These are phyloP conservation scores for Siniperca knerii DNA, from an alignment of 2,113 vertebrate genomes.

Conservation along the genomic window DNA sequence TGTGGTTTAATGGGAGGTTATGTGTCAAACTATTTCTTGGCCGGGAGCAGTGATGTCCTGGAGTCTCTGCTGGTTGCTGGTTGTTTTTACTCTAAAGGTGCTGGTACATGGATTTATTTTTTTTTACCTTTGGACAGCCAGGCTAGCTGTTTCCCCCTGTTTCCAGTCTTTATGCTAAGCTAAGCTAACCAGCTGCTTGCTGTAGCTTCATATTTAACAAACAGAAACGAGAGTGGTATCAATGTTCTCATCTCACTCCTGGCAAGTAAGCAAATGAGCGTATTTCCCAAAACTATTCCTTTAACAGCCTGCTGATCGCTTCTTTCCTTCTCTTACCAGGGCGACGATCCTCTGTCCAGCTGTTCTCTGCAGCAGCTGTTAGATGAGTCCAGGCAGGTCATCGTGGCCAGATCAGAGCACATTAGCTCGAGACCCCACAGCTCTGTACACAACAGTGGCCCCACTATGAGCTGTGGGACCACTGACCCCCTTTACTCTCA, in stretches of 20 bases:
- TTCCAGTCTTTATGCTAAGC: neutral
- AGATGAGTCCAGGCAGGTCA: constrained; percentile 61
- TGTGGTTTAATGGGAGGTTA: no score
- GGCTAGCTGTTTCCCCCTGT: no score
- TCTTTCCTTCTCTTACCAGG: constrained; percentile 30
- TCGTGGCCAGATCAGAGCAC: constrained; percentile 50
- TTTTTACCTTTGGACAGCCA: no score
- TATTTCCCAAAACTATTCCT: neutral
- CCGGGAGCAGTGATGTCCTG: no score
- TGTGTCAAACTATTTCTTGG: no score
- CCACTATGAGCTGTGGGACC: neutral
- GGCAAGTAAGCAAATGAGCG: neutral
- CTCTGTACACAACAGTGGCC: neutral
- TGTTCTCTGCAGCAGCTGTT: constrained; percentile 68
- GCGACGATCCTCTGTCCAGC: constrained; percentile 33
- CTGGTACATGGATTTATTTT: no score
- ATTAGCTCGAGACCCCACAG: neutral
- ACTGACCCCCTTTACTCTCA: neutral
- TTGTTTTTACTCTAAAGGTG: neutral
- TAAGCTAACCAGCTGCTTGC: neutral
- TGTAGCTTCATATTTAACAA: no score
- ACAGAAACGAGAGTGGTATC: neutral
- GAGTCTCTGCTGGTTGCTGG: no score
- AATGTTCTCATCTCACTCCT: neutral
- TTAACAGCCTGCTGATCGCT: neutral